Conservation (phyloP, 1,140 invertebrate species). For the Eupeodes corollae region DNA sequence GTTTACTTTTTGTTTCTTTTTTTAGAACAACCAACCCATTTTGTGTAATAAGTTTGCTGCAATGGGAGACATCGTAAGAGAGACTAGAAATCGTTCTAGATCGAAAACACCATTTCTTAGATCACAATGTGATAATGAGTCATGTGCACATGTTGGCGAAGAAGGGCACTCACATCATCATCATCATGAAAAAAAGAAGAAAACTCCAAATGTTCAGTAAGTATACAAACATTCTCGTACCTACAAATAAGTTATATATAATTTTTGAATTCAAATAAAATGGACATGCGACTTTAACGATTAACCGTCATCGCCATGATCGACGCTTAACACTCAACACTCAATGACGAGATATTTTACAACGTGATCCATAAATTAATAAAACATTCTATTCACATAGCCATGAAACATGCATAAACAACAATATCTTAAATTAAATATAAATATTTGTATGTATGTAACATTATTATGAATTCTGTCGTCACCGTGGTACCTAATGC, state of each 20-base stretch:
- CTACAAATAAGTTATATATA: neutral
- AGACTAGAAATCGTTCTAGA: constrained; percentile 44
- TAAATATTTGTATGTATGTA: too few species aligned
- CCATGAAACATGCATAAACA: too few species aligned
- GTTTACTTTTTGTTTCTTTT: neutral
- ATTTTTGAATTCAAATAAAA: too few species aligned
- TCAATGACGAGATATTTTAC: too few species aligned
- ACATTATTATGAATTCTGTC: too few species aligned
- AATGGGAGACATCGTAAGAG: constrained; percentile 18
- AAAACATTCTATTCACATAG: too few species aligned
- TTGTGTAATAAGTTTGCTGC: too few species aligned
- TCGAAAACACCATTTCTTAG: constrained; percentile 49
- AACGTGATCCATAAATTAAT: too few species aligned
- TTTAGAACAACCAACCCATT: neutral
- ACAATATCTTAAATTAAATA: too few species aligned
- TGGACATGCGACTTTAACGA: neutral
- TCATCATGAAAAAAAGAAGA: constrained; percentile 29
- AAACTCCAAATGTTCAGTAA: constrained; percentile 44
- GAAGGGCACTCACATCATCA: constrained; percentile 39
- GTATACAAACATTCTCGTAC: constrained; percentile 15
- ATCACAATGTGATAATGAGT: constrained; percentile 43
- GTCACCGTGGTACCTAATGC: too few species aligned
- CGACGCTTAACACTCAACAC: too few species aligned
- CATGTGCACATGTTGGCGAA: constrained; percentile 39
- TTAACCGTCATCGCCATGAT: too few species aligned